Base-by-base conservation (phyloP, 2,113 vertebrate species). In the Pleuronectes platessa region DNA sequence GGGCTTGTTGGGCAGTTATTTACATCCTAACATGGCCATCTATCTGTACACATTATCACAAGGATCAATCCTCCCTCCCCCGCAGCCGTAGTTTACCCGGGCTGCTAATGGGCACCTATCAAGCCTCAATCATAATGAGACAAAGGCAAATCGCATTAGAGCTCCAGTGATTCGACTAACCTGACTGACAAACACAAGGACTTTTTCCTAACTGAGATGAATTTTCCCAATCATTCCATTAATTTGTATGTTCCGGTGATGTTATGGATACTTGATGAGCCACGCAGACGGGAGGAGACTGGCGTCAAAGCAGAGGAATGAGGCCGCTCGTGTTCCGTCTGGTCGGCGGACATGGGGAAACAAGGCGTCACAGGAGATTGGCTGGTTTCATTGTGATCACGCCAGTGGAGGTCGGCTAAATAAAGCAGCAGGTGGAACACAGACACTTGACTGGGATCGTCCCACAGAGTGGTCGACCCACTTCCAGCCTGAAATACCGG, bases 81-180 rank as follows among this genome's bases (percentile, higher is more conserved):
- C 83, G 74, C 91, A 92, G 90, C 81, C 80, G 74, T 87, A 81
- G 84, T 90, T 91, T 83, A 87, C 71, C 79, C 14, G 67, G 83
- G 81, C 69, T 35, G 23, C 89, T 92, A 93, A 92, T 92, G 90
- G 84, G 81, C 81, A 88, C 85, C 91, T 86, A 88, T 92, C 91
- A 92, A 74, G 81, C 24, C 86, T 93, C 88, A 80, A 88, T 92
- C 92, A 90, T 92, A 88, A 93, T 92, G 87, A 93, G 82, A 91
- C 90, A 68, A 87, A 88, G 75, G 89, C 74, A 92, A 93, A 93
- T 93, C 42, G 1, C 86, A 83, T 92, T 90, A 89, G 27, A 67
- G 75, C 77, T 47, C 85, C 83, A 40, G 75, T 83, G 88, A 82
- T 90, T 89, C 77, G 20, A 70, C 71, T 90, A 91, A 92, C 84